Evolutionary conservation across 2,113 vertebrate genomes (phyloP), one percentile per base, ranked within the genome.

Genomic region (Psammodynastes pulverulentus): DNA sequence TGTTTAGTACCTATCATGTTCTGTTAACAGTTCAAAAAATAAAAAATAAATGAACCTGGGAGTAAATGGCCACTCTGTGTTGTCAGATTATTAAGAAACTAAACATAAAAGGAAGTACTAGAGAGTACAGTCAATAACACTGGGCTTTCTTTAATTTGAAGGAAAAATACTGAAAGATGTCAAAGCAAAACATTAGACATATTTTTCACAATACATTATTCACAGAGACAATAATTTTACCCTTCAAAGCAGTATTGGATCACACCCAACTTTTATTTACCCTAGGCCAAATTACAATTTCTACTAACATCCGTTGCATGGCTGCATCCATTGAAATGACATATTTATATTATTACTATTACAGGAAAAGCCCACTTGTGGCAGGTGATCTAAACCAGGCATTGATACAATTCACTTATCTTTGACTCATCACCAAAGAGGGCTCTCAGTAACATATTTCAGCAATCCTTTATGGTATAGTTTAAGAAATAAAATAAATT

Each of bases 321-420:
- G 26, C 88, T 67, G 10, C 93, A 56, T n/a, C 49, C 89, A 3
- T 94, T 90, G 89, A 88, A 94, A 86, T 89, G 89, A 93, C 17
- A 91, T 86, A 93, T 89, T 92, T 96, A 93, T 56, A 51, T 67
- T 95, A 90, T 95, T 95, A 93, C 93, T 95, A 95, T 93, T 89
- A 29, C 87, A 91, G 92, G 87, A 93, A 91, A 95, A 84, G 84
- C 1, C 94, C 95, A 8, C 13, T 5, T 79, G 23, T 72, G 43
- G 29, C n/a, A 51, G 7, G 29, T 58, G 43, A 79, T 86, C 15
- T 46, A 45, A 43, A 62, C 45, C 29, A 49, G 21, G 51, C 3
- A 94, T 2, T 9, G n/a, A 48, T 23, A 56, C 56, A 89, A 89
- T 29, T 19, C n/a, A 91, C 49, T 51, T 62, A 15, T n/a, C 7